A percentile compares a stretch with the other conserved stretches of the same genome.
These are phyloP conservation scores for Oscheius sp. DNA, from an alignment of 2,888 invertebrate genomes.

Conservation along the genomic window DNA sequence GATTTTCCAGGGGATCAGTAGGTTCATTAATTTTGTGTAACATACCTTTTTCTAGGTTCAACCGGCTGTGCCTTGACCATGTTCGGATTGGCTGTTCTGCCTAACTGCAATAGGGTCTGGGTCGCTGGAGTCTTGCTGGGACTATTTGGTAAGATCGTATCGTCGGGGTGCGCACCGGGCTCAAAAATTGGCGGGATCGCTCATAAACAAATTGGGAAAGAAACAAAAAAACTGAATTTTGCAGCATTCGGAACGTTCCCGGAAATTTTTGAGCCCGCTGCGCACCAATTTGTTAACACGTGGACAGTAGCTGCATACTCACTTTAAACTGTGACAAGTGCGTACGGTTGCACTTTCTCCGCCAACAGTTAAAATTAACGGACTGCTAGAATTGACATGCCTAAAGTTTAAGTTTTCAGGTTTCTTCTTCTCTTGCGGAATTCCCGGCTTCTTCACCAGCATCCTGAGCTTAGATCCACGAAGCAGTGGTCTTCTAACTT, in stretches of 20 bases:
- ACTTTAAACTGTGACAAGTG: no score
- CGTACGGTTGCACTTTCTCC: no score
- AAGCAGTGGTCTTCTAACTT: conserved; percentile 41
- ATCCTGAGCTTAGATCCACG: conserved; percentile 48
- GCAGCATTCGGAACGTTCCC: no score
- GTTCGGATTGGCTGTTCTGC: conserved; percentile 43
- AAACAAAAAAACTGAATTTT: no score
- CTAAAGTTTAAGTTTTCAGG: conserved; percentile 23
- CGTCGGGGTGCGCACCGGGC: no score
- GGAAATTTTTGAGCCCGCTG: no score
- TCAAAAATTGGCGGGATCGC: no score
- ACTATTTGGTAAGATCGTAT: conserved; percentile 32
- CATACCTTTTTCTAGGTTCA: conserved; percentile 16
- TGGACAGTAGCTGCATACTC: no score
- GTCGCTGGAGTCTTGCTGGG: conserved; percentile 44
- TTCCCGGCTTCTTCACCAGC: conserved; percentile 54
- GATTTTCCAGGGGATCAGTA: conserved; percentile 51
- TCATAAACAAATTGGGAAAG: no score
- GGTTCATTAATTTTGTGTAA: conserved; percentile 8
- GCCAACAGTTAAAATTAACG: no score
- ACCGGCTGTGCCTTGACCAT: conserved; percentile 31
- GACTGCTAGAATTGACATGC: no score
- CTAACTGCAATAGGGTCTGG: conserved; percentile 43
- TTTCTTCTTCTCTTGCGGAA: conserved; percentile 48
- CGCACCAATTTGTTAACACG: no score